These are phyloP conservation scores for Cosmorhoe ocellata DNA, from an alignment of 2,888 invertebrate species.

Conservation along the genomic window DNA sequence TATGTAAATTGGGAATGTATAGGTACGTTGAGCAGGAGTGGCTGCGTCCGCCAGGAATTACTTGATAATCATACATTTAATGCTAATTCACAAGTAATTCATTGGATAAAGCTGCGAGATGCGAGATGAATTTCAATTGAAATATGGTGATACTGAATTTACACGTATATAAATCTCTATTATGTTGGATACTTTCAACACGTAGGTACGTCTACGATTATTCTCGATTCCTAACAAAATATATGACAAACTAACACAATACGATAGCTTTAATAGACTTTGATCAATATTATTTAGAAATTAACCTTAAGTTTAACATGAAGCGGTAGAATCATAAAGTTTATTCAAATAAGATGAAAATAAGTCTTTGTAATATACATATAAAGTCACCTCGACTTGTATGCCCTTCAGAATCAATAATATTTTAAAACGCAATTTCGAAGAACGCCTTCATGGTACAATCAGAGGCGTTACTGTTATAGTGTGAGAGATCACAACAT, in stretches of 20 bases:
- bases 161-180: slow-evolving; percentile 5
- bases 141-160: slow-evolving; percentile 7
- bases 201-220: background rate
- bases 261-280: background rate
- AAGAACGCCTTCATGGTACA: slow-evolving; percentile 12
- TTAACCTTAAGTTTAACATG: slow-evolving; percentile 1
- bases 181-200: background rate
- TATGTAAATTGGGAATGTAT: slow-evolving; percentile 61
- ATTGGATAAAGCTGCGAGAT: slow-evolving; percentile 7
- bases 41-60: slow-evolving; percentile 36
- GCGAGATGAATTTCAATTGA: slow-evolving; percentile 9
- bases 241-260: slow-evolving; percentile 1
- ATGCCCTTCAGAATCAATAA: slow-evolving; percentile 18
- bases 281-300: slow-evolving; percentile 7
- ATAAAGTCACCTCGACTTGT: slow-evolving; percentile 21
- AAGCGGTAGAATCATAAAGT: slow-evolving; percentile 10
- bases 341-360: slow-evolving; percentile 18
- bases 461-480: slow-evolving; percentile 17
- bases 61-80: slow-evolving; percentile 40
- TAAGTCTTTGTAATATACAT: slow-evolving; percentile 12
- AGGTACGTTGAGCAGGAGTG: slow-evolving; percentile 39
- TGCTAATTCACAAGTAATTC: slow-evolving; percentile 29
- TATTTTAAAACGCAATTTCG: slow-evolving; percentile 10
- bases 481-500: slow-evolving; percentile 14
- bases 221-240: background rate